These are phyloP conservation scores for Eulemur mongoz DNA, from an alignment of 2,797 vertebrate species.

Conservation along the genomic window DNA sequence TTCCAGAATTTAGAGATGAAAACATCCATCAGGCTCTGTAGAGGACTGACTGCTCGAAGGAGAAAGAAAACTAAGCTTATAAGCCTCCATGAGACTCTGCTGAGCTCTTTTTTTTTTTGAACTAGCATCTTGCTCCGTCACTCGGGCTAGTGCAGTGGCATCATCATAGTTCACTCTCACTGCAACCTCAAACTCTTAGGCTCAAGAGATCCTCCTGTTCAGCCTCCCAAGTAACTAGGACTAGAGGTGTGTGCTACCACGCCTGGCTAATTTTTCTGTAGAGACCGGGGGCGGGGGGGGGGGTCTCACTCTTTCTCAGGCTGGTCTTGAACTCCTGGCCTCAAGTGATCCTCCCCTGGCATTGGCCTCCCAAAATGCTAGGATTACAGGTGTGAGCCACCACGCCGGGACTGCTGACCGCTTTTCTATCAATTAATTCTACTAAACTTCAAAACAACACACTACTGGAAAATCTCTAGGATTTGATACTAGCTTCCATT, in stretches of 20 bases:
- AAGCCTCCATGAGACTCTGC: not conserved
- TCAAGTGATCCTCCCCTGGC: not conserved
- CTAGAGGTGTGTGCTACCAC: not conserved
- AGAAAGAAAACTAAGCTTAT: not conserved
- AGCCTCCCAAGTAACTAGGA: not conserved
- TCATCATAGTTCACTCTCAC: not conserved
- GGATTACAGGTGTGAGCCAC: not conserved
- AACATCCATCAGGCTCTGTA: not conserved
- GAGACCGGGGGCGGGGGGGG: fast-evolving
- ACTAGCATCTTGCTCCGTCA: not conserved
- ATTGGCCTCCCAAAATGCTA: not conserved
- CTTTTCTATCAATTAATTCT: not conserved
- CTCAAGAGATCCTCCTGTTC: not conserved
- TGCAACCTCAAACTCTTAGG: not conserved
- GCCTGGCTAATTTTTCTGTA: not conserved
- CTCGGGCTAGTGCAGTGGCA: not conserved
- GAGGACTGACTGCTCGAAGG: not conserved
- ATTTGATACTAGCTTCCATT: not conserved
- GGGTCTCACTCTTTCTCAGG: not conserved
- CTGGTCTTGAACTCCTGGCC: not conserved
- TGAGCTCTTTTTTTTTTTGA: not conserved
- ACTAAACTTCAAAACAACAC: not conserved
- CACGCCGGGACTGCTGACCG: not conserved
- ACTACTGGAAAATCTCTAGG: not conserved
- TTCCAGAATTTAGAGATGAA: not conserved